Evolutionary conservation across 2,113 vertebrate genomes (phyloP), one percentile per base, ranked within the genome.

Genomic region (Dicaeum eximium): DNA sequence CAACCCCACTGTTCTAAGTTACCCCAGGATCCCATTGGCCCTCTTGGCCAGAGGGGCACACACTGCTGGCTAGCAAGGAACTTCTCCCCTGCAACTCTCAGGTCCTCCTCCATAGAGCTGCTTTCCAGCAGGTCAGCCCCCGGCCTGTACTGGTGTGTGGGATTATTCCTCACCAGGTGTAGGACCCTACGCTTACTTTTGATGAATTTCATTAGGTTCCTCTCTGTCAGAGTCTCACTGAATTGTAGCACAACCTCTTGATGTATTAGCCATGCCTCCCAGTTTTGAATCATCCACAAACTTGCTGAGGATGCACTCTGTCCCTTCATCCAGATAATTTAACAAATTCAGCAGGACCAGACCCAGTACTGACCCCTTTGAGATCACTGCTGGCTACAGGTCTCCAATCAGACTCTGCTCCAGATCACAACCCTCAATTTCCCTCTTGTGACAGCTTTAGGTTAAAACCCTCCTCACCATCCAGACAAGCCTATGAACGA

Each of bases 401-500:
- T 30, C 35, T 88, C 30, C 30, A 31, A 3, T 24, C 74, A 70
- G 48, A 17, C 16, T n/a, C 54, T 30, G 20, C 7, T 42, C 13
- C 48, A 22, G 48, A 62, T 35, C 48, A 21, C 40, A 62, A 1
- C n/a, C 30, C 40, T 31, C 0, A 0, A 2, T 28, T 86, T 44
- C 33, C 8, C 19, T 69, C 54, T 33, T 51, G 8, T 25, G 40
- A 19, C 24, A 81, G 28, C 21, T 77, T 37, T 3, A 18, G 9
- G 51, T 42, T 27, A 18, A 77, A 60, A 35, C 33, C 11, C 21
- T 60, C 45, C 27, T 51, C 54, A 28, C 53, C 11, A 37, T 60
- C 37, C 22, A 58, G 37, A 33, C 27, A 44, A 67, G 27, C 37
- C 19, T 53, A 3, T 44, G 38, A 27, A 33, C 0, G 0, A 45